Percentiles rank a stretch among this genome's conserved stretches.
Evolutionary conservation across 2,888 invertebrate genomes (phyloP).

Genomic region (Orthosia gracilis): DNA sequence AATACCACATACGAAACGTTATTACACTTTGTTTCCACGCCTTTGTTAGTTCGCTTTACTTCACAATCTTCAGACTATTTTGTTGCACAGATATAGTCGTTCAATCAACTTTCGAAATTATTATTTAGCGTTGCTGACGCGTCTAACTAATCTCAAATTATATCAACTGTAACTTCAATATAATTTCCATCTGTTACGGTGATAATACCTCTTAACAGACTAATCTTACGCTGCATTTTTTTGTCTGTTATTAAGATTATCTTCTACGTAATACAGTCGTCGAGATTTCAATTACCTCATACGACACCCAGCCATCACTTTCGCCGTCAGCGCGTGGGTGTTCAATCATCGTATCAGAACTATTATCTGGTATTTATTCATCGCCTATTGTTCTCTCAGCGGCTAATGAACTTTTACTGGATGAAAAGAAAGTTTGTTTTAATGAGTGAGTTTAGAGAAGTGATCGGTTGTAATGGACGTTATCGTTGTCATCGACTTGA

Average conservation of each 20-base stretch:
- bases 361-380: slow-evolving; percentile 71
- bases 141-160: slow-evolving; percentile 40
- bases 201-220: slow-evolving; percentile 50
- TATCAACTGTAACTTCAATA: slow-evolving; percentile 41
- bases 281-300: slow-evolving; percentile 77
- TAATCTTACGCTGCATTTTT: slow-evolving; percentile 45
- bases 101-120: slow-evolving; percentile 56
- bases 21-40: slow-evolving; percentile 76
- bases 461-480: slow-evolving; percentile 77
- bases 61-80: slow-evolving; percentile 40
- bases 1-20: slow-evolving; percentile 78
- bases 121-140: slow-evolving; percentile 22
- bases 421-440: slow-evolving; percentile 78
- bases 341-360: slow-evolving; percentile 77
- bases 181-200: slow-evolving; percentile 44
- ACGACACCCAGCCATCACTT: slow-evolving; percentile 79
- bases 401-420: slow-evolving; percentile 85
- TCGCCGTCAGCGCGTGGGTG: slow-evolving; percentile 79
- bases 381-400: slow-evolving; percentile 79
- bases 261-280: slow-evolving; percentile 77
- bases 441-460: slow-evolving; percentile 79
- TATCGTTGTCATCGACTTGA: slow-evolving; percentile 71
- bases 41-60: slow-evolving; percentile 63
- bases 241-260: slow-evolving; percentile 53
- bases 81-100: slow-evolving; percentile 20